phyloP scores from a whole-genome alignment of 2,888 invertebrate genomes.

The Toxonevra muliebris region DNA sequence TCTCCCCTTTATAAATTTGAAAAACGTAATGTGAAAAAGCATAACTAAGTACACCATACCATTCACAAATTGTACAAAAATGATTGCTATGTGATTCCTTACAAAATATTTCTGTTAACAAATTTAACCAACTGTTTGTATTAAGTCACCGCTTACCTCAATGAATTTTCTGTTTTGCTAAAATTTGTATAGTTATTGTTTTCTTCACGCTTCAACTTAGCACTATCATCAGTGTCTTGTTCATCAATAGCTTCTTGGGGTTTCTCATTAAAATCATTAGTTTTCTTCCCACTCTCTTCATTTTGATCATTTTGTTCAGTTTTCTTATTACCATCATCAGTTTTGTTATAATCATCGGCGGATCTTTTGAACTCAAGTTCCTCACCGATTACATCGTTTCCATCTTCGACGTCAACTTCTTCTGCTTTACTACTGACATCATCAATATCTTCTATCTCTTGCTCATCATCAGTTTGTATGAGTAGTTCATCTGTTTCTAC shows the following conservation, averaged over 20 bases:
- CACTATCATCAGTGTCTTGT: not conserved
- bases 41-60: too few species aligned
- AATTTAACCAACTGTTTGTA: too few species aligned
- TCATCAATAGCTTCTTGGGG: constrained; percentile 8
- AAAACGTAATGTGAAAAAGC: too few species aligned
- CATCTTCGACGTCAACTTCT: constrained; percentile 21
- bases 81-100: too few species aligned
- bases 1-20: too few species aligned
- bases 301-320: constrained; percentile 8
- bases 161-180: constrained; percentile 39
- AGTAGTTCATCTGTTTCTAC: constrained; percentile 21
- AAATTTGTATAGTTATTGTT: constrained; percentile 54
- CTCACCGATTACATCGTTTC: constrained; percentile 12
- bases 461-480: constrained; percentile 20
- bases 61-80: too few species aligned
- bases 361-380: constrained; percentile 43
- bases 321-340: constrained; percentile 5
- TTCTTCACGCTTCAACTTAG: constrained; percentile 30
- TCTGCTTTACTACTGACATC: constrained; percentile 27
- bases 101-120: too few species aligned
- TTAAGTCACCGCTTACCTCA: constrained; percentile 36
- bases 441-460: constrained; percentile 20
- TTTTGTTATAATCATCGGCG: constrained; percentile 36
- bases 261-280: constrained; percentile 21
- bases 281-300: constrained; percentile 1